Percentiles rank a stretch among this genome's conserved stretches.
phyloP scores from a whole-genome alignment of 1,140 invertebrate species.

The Cydia fagiglandana region DNA sequence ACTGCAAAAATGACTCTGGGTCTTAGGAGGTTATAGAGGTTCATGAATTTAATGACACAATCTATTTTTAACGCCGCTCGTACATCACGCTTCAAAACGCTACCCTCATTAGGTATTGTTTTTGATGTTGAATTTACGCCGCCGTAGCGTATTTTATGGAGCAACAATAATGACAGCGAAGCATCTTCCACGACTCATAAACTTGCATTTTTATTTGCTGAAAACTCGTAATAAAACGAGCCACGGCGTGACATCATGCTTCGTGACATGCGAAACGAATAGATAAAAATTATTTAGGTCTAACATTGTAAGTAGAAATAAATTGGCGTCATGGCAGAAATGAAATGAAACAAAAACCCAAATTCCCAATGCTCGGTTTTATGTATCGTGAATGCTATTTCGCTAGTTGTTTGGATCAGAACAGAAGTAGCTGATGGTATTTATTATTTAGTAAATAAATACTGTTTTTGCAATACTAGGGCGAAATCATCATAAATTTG shows the following conservation, averaged over 20 bases:
- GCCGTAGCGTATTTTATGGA: background rate
- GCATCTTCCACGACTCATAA: conserved; percentile 15
- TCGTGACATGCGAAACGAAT: conserved; percentile 11
- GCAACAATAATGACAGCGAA: conserved; percentile 10
- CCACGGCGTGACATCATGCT: conserved; percentile 10
- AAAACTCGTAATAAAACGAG: conserved; percentile 12
- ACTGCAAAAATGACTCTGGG: too few species aligned
- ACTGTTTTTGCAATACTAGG: too few species aligned
- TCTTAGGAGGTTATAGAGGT: too few species aligned
- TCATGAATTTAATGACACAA: background rate
- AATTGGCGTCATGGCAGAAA: background rate
- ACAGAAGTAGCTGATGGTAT: too few species aligned
- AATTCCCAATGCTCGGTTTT: too few species aligned
- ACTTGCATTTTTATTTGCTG: conserved; percentile 19
- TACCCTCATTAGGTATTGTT: conserved; percentile 5
- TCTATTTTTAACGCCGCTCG: background rate
- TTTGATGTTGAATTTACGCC: background rate
- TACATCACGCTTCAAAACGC: background rate
- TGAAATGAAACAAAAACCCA: background rate
- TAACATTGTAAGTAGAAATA: conserved; percentile 18
- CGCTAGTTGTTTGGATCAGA: too few species aligned
- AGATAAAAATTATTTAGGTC: conserved; percentile 12
- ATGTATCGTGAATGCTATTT: too few species aligned
- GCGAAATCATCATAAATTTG: too few species aligned
- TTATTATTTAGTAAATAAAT: too few species aligned